Conservation (phyloP, 2,888 invertebrate species). For the Balanococcus diminutus region DNA sequence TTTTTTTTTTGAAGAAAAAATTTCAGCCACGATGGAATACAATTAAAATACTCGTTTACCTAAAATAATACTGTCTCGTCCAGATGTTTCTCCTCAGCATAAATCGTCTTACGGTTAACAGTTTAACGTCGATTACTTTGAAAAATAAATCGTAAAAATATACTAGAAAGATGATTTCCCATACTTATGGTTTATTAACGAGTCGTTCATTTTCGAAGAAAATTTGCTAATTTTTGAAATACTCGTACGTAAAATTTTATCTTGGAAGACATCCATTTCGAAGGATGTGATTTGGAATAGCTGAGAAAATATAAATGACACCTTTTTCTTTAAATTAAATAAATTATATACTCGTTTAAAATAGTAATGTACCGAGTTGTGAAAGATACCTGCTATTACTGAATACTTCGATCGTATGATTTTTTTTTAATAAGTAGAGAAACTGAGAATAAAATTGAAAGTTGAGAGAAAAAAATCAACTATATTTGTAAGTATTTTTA, state of each 20-base stretch:
- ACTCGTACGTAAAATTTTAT: background rate
- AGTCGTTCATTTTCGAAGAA: background rate
- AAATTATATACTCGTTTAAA: background rate
- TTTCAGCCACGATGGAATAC: background rate
- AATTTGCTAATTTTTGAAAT: slow-evolving; percentile 1
- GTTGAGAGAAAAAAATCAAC: background rate
- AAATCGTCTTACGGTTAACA: background rate
- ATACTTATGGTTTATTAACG: background rate
- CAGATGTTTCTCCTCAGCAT: background rate
- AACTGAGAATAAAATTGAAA: background rate
- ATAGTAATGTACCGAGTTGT: background rate
- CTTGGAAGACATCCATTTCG: background rate
- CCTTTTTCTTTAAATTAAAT: background rate
- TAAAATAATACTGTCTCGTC: background rate
- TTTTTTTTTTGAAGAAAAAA: background rate
- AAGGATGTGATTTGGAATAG: background rate
- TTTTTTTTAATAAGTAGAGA: background rate
- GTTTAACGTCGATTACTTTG: background rate
- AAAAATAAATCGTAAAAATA: background rate
- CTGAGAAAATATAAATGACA: background rate
- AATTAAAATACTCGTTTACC: background rate
- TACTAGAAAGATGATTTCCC: background rate
- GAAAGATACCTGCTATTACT: background rate
- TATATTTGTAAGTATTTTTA: background rate
- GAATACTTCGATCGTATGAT: too few species aligned